Conservation (phyloP, 1,140 invertebrate species). For the Heterodera schachtii region DNA sequence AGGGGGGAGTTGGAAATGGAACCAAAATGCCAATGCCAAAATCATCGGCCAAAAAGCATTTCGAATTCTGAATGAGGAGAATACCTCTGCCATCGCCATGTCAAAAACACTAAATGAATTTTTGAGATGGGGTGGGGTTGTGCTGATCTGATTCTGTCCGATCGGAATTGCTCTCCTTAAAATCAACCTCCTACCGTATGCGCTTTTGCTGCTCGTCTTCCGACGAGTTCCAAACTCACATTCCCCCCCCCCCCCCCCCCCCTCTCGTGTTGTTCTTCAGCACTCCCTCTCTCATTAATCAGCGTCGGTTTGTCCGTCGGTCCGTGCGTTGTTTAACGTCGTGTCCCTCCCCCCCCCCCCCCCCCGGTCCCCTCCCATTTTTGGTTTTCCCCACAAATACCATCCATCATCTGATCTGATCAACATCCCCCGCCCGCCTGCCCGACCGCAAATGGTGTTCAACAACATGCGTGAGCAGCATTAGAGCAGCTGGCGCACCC, state of each 20-base stretch:
- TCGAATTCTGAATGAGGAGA: not conserved
- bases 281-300: not conserved
- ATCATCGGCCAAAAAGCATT: not conserved
- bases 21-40: too few species aligned
- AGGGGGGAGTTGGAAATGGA: not conserved
- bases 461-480: not conserved
- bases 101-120: not conserved
- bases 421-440: not conserved
- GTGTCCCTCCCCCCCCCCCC: not conserved
- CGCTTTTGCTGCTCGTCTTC: not conserved
- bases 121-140: too few species aligned
- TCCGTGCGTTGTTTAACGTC: not conserved
- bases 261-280: not conserved
- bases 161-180: not conserved
- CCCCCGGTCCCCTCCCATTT: not conserved
- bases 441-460: constrained; percentile 4
- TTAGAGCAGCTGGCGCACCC: not conserved
- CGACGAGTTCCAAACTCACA: not conserved
- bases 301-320: not conserved
- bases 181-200: not conserved
- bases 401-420: not conserved
- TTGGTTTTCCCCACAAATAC: not conserved
- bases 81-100: not conserved
- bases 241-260: not conserved
- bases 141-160: not conserved